Percentiles rank a stretch among this genome's conserved stretches.
These are phyloP conservation scores for Ascidia mentula DNA, from an alignment of 23 tunicate species.

Conservation along the genomic window DNA sequence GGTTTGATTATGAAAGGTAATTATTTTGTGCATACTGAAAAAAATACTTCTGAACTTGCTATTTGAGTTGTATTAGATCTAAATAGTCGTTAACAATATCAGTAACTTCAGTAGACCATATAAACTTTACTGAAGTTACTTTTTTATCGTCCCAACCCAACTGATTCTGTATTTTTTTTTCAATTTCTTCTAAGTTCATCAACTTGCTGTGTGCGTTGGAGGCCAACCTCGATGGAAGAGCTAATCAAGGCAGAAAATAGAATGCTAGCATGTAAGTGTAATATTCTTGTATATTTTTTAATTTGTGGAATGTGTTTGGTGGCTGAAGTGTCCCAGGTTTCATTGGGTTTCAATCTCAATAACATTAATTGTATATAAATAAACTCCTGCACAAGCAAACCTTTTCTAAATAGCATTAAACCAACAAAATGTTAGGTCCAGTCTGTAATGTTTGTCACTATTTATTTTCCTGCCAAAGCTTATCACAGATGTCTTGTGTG, in stretches of 20 bases:
- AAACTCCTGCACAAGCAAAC: too few species aligned
- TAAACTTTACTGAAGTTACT: neutral
- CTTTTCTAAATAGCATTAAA: too few species aligned
- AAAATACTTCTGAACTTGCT: neutral
- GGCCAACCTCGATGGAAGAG: slow-evolving; percentile 45
- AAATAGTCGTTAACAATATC: too few species aligned
- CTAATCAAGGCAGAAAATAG: slow-evolving; percentile 52
- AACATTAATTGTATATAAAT: neutral
- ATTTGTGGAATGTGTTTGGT: neutral
- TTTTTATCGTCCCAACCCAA: neutral
- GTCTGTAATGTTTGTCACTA: too few species aligned
- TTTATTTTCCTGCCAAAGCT: too few species aligned
- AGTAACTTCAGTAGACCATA: too few species aligned
- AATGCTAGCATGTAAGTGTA: slow-evolving; percentile 50
- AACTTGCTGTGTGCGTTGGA: slow-evolving; percentile 57
- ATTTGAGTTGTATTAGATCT: too few species aligned
- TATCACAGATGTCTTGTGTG: neutral
- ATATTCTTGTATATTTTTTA: too few species aligned
- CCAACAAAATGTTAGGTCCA: too few species aligned
- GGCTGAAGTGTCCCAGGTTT: neutral
- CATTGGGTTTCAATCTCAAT: neutral
- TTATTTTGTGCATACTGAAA: neutral
- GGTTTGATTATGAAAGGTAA: neutral
- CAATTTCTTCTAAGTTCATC: too few species aligned
- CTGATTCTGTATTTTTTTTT: too few species aligned